Conservation (phyloP, 2,888 invertebrate species). For the Diaphora mendica region DNA sequence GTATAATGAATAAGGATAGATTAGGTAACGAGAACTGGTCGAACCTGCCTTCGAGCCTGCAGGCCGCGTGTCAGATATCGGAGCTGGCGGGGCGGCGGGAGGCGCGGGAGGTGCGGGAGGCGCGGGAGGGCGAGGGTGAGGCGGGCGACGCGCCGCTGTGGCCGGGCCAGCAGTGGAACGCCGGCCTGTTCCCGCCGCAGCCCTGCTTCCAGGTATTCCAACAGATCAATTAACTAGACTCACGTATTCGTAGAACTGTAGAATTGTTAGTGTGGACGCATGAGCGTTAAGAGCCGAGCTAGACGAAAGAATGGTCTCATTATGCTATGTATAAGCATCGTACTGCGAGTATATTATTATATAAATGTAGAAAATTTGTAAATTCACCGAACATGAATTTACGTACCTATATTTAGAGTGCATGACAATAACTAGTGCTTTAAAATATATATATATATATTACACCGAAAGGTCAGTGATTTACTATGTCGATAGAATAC, state of each 20-base stretch:
- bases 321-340: conserved; percentile 61
- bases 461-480: conserved; percentile 52
- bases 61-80: conserved; percentile 89
- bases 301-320: conserved; percentile 71
- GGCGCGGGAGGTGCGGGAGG: conserved; percentile 57
- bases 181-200: conserved; percentile 80
- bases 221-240: conserved; percentile 84
- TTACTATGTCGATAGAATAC: conserved; percentile 44
- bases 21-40: conserved; percentile 88
- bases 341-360: conserved; percentile 51
- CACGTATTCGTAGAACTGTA: conserved; percentile 64
- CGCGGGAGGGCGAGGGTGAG: conserved; percentile 39
- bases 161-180: conserved; percentile 80
- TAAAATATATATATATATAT: conserved; percentile 62
- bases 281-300: conserved; percentile 54
- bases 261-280: conserved; percentile 63
- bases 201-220: conserved; percentile 87
- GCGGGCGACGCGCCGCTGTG: conserved; percentile 72
- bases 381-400: conserved; percentile 52
- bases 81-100: conserved; percentile 77
- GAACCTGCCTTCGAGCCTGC: conserved; percentile 87
- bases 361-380: conserved; percentile 47
- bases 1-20: conserved; percentile 81
- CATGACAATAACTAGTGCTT: conserved; percentile 85
- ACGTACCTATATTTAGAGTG: conserved; percentile 65